These are phyloP conservation scores for Pavo muticus DNA, from an alignment of 2,113 vertebrate species.

Conservation along the genomic window DNA sequence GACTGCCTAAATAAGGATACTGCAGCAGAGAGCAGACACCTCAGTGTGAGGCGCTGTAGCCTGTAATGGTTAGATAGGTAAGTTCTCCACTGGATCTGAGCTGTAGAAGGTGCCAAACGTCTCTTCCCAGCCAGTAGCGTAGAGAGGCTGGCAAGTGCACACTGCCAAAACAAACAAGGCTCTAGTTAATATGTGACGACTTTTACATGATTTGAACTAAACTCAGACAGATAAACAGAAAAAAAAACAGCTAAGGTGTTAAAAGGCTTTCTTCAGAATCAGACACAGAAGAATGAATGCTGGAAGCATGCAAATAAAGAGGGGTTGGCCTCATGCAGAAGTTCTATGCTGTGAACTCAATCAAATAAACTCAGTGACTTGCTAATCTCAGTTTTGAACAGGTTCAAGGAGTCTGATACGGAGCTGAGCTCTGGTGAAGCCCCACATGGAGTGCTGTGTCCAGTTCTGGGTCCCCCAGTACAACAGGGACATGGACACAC, in stretches of 20 bases:
- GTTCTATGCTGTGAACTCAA: not conserved
- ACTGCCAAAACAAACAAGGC: not conserved
- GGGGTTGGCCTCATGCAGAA: not conserved
- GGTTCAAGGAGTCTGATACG: not conserved
- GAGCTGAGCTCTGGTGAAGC: not conserved
- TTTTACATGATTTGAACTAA: not conserved
- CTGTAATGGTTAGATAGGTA: not conserved
- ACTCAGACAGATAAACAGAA: not conserved
- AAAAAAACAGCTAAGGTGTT: not conserved
- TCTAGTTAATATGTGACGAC: not conserved
- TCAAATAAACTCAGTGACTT: not conserved
- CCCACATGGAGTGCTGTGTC: not conserved
- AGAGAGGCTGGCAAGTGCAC: not conserved
- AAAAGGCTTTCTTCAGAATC: not conserved
- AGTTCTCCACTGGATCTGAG: not conserved
- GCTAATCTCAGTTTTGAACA: not conserved
- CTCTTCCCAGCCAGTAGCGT: not conserved
- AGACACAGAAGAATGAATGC: accelerated
- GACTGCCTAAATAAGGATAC: conserved; percentile 22
- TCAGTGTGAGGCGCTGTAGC: not conserved
- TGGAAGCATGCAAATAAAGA: not conserved
- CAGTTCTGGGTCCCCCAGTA: not conserved
- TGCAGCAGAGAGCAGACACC: not conserved
- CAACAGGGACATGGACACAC: not conserved
- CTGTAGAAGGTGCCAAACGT: not conserved